These are phyloP conservation scores for Sylvia atricapilla DNA, from an alignment of 2,113 vertebrate species.

Conservation along the genomic window DNA sequence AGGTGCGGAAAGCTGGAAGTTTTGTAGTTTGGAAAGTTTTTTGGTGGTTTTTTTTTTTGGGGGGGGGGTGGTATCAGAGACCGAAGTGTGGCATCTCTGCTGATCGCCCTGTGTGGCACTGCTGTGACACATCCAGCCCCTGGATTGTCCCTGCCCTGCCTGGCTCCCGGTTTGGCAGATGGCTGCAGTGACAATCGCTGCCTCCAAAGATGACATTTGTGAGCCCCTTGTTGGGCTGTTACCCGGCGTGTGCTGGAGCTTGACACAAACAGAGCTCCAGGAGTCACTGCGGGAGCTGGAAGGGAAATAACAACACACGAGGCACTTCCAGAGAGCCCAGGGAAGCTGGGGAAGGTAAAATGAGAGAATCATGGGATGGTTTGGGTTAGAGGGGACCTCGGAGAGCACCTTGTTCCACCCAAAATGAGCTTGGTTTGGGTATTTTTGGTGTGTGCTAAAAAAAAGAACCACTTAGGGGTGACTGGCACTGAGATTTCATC, in stretches of 20 bases:
- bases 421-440: neutral
- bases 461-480: neutral
- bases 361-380: neutral
- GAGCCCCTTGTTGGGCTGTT: neutral
- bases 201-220: neutral
- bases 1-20: fast-evolving
- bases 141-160: fast-evolving
- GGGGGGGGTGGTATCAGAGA: neutral
- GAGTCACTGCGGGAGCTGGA: neutral
- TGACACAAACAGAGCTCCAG: neutral
- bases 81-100: neutral
- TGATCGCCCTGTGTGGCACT: fast-evolving
- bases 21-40: neutral
- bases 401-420: neutral
- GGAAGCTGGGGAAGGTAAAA: neutral
- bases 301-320: neutral
- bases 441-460: neutral
- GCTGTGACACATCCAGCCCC: fast-evolving
- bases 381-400: neutral
- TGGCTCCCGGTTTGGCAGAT: neutral
- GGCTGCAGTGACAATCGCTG: neutral
- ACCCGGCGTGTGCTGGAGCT: neutral
- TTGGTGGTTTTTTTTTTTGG: fast-evolving
- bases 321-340: neutral
- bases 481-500: neutral